These are phyloP conservation scores for Monomorium pharaonis DNA, from an alignment of 1,140 invertebrate species.

Conservation along the genomic window DNA sequence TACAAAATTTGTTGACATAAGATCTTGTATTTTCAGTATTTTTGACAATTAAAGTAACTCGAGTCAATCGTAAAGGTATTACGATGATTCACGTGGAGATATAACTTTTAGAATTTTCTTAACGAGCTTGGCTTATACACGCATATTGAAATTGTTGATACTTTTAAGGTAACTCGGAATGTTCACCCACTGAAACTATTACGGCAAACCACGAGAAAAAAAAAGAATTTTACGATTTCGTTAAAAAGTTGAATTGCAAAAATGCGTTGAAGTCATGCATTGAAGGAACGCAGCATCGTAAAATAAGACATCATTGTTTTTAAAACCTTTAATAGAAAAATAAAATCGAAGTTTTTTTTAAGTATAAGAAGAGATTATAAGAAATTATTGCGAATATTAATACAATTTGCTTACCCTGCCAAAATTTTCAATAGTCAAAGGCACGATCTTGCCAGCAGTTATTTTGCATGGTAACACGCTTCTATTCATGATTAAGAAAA, in stretches of 20 bases:
- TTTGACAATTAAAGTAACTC: too few species aligned
- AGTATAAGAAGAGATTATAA: neutral
- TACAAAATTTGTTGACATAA: too few species aligned
- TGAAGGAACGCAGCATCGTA: conserved; percentile 25
- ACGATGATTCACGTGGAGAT: too few species aligned
- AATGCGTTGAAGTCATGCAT: neutral
- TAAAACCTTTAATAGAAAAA: neutral
- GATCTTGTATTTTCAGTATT: too few species aligned
- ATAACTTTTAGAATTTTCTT: too few species aligned
- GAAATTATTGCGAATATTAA: neutral
- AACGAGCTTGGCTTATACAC: too few species aligned
- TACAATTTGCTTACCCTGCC: neutral
- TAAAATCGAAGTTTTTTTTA: neutral
- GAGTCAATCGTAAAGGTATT: too few species aligned
- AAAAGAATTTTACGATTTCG: neutral
- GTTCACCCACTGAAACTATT: neutral
- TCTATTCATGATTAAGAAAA: conserved; percentile 40
- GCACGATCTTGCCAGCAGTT: conserved; percentile 25
- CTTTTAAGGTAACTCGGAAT: neutral
- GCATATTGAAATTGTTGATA: neutral
- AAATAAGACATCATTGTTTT: conserved; percentile 35
- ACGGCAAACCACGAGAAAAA: neutral
- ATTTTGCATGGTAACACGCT: conserved; percentile 26
- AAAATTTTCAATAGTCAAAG: conserved; percentile 23
- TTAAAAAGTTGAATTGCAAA: neutral